Evolutionary conservation across 1,140 invertebrate genomes (phyloP).

Genomic region (Heliothis virescens): DNA sequence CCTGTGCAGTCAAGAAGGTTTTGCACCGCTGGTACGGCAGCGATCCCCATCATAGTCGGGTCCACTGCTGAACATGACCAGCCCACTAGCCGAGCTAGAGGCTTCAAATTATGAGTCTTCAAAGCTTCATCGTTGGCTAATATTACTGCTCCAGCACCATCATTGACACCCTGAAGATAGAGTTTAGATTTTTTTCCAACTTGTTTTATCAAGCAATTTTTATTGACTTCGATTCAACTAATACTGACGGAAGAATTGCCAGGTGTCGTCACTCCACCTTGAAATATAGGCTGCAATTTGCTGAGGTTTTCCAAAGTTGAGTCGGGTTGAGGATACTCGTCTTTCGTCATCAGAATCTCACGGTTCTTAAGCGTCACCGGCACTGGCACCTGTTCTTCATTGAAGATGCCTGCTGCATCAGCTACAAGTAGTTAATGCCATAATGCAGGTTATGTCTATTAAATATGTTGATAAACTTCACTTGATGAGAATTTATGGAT

Average conservation of each 20-base stretch:
- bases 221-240: no score
- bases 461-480: no score
- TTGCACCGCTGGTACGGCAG: neutral
- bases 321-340: constrained; percentile 1
- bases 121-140: neutral
- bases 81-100: constrained; percentile 1
- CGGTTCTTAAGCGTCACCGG: neutral
- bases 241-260: constrained; percentile 5
- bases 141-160: neutral
- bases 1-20: neutral
- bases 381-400: neutral
- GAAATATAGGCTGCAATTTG: neutral
- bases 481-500: neutral
- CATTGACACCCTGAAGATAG: neutral
- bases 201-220: no score
- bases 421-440: neutral
- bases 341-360: neutral
- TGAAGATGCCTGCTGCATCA: neutral
- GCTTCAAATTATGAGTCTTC: neutral
- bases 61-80: neutral
- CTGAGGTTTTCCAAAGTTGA: neutral
- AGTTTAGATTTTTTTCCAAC: no score
- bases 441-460: neutral
- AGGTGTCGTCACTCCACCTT: neutral
- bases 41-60: neutral